These are phyloP conservation scores for Scrobipalpa costella DNA, from an alignment of 2,888 invertebrate genomes.

Conservation along the genomic window DNA sequence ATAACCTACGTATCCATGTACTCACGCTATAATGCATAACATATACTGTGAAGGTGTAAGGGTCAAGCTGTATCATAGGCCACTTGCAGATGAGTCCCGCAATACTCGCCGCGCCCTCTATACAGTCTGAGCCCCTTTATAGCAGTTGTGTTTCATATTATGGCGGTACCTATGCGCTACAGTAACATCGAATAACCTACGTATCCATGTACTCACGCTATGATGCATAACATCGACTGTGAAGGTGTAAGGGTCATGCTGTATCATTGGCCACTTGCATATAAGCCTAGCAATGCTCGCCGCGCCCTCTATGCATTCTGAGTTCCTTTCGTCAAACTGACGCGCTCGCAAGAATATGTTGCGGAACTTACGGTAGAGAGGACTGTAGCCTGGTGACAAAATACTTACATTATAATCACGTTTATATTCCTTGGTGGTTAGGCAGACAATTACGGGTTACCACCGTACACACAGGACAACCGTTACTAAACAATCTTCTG, in stretches of 20 bases:
- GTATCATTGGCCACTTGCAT: conserved; percentile 75
- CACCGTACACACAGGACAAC: no score
- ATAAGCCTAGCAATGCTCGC: conserved; percentile 48
- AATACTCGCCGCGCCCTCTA: conserved; percentile 49
- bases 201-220: conserved; percentile 80
- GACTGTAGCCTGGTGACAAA: conserved; percentile 45
- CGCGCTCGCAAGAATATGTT: conserved; percentile 52
- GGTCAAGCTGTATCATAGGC: conserved; percentile 84
- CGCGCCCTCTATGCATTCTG: conserved; percentile 46
- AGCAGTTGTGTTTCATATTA: no score
- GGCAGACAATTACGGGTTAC: no score
- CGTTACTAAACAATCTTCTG: no score
- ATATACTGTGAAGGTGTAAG: conserved; percentile 84
- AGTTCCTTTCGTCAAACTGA: conserved; percentile 47
- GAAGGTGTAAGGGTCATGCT: conserved; percentile 85
- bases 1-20: no score
- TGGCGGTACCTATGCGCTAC: no score
- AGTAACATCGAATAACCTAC: no score
- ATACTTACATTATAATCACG: background rate
- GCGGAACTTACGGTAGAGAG: conserved; percentile 47
- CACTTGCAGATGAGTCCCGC: conserved; percentile 50
- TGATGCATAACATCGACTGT: conserved; percentile 83
- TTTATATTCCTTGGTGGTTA: background rate
- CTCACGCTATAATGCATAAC: conserved; percentile 83
- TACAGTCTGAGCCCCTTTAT: no score